phyloP scores from a whole-genome alignment of 2,797 vertebrate species.

The Silurus aristotelis region DNA sequence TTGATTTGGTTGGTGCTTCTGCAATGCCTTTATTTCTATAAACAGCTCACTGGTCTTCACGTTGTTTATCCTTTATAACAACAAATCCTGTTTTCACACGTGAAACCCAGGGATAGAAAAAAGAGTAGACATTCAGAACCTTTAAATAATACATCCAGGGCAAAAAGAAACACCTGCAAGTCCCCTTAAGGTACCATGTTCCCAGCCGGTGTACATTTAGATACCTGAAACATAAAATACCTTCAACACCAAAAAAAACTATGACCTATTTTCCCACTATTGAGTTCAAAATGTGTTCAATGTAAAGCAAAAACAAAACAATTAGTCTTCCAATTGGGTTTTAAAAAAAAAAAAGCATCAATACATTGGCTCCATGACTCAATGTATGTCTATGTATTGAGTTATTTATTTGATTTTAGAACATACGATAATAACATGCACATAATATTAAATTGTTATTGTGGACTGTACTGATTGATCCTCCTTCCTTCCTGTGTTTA shows the following conservation, averaged over 20 bases:
- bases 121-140: neutral
- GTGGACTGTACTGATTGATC: neutral
- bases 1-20: neutral
- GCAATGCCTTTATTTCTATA: neutral
- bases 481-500: conserved; percentile 64
- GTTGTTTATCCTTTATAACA: neutral
- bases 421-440: neutral
- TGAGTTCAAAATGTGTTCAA: neutral
- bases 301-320: neutral
- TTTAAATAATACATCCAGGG: neutral
- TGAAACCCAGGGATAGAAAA: neutral
- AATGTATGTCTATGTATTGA: neutral
- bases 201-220: neutral
- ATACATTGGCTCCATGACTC: neutral
- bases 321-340: no score
- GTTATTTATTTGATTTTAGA: neutral
- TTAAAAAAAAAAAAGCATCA: no score
- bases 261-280: neutral
- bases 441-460: neutral
- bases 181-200: neutral
- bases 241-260: neutral
- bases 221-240: no score
- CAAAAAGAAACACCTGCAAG: neutral
- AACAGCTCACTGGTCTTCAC: neutral
- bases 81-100: neutral